Conservation (phyloP, 2,888 invertebrate genomes). For the Xestobium rufovillosum region DNA sequence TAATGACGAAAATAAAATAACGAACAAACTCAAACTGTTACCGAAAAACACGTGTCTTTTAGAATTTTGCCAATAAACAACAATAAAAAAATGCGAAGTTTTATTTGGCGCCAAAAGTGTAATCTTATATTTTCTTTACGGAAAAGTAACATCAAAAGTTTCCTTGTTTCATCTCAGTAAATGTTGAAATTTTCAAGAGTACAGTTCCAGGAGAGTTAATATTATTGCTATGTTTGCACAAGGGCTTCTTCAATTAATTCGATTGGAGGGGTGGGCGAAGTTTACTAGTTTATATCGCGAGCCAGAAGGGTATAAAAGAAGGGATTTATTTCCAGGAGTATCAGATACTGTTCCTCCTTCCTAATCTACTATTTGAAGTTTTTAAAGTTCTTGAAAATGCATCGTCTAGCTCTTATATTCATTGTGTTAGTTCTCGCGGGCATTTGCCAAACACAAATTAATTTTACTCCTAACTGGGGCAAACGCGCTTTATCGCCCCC, state of each 20-base stretch:
- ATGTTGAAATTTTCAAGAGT: too few species aligned
- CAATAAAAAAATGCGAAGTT: too few species aligned
- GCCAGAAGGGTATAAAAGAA: slow-evolving; percentile 25
- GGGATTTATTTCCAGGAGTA: slow-evolving; percentile 16
- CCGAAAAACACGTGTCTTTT: too few species aligned
- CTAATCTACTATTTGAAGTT: slow-evolving; percentile 19
- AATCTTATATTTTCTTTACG: too few species aligned
- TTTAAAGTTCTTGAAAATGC: slow-evolving; percentile 22
- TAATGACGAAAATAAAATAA: too few species aligned
- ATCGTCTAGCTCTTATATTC: slow-evolving; percentile 22
- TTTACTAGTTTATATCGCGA: slow-evolving; percentile 19
- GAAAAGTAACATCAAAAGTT: too few species aligned
- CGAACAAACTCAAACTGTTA: too few species aligned
- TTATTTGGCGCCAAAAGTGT: too few species aligned
- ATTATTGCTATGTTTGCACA: slow-evolving; percentile 29
- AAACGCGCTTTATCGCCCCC: slow-evolving; percentile 30
- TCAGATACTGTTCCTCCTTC: slow-evolving; percentile 21
- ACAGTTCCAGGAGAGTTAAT: too few species aligned
- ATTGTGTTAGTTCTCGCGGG: slow-evolving; percentile 27
- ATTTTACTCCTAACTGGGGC: slow-evolving; percentile 41
- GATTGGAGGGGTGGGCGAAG: slow-evolving; percentile 28
- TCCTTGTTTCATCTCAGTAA: too few species aligned
- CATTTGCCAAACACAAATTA: slow-evolving; percentile 36
- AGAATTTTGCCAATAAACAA: too few species aligned
- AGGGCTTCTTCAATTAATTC: slow-evolving; percentile 34